phyloP scores from a whole-genome alignment of 2,888 invertebrate species.

The Erebia epiphron region DNA sequence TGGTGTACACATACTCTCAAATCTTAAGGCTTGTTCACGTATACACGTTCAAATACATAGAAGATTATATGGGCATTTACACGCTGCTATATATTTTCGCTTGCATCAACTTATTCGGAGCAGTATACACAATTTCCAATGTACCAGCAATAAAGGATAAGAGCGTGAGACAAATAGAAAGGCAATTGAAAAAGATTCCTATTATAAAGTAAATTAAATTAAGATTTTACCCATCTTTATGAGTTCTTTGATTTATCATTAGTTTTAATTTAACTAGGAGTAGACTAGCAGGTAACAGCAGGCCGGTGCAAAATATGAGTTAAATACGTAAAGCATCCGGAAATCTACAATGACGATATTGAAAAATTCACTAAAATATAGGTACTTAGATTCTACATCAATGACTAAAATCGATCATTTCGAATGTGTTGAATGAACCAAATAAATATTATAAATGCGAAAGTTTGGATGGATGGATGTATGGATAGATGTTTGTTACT shows the following conservation, averaged over 20 bases:
- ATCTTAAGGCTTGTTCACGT: constrained; percentile 60
- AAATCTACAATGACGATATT: too few species aligned
- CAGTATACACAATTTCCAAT: constrained; percentile 61
- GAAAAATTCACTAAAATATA: too few species aligned
- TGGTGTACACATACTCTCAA: constrained; percentile 60
- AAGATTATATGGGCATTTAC: constrained; percentile 63
- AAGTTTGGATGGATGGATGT: too few species aligned
- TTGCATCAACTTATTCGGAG: constrained; percentile 62
- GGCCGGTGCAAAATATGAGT: background rate
- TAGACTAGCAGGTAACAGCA: background rate
- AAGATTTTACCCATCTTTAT: background rate
- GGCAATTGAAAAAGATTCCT: constrained; percentile 61
- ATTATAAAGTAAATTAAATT: constrained; percentile 49
- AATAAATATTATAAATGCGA: too few species aligned
- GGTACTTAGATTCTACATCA: too few species aligned
- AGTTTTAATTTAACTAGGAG: background rate
- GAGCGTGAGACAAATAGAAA: constrained; percentile 62
- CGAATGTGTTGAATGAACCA: too few species aligned
- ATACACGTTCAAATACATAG: constrained; percentile 62
- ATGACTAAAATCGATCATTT: too few species aligned
- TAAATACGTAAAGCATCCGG: background rate
- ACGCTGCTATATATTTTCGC: constrained; percentile 66
- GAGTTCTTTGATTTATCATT: constrained; percentile 9
- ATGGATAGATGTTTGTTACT: too few species aligned
- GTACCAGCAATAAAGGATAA: constrained; percentile 58